These are phyloP conservation scores for Platycercus adscitus DNA, from an alignment of 2,113 vertebrate species.

Conservation along the genomic window DNA sequence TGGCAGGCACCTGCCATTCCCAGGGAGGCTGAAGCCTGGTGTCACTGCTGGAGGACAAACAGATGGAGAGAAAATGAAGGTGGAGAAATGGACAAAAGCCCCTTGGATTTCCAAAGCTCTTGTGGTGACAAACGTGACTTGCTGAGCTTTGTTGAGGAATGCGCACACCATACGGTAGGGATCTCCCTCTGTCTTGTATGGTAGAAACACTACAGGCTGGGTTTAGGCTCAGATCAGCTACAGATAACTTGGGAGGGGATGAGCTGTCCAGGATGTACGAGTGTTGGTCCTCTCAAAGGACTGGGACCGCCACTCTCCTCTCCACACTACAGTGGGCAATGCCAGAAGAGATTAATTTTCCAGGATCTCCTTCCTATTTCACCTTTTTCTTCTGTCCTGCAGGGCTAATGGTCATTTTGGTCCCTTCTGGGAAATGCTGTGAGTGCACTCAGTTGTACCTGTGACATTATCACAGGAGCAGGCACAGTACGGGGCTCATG, in stretches of 20 bases:
- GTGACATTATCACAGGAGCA: not conserved
- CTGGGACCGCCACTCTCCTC: not conserved
- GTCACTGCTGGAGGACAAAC: not conserved
- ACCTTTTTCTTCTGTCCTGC: accelerated
- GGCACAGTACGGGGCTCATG: not conserved
- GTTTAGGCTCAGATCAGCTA: not conserved
- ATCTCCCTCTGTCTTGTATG: accelerated
- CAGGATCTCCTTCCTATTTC: not conserved
- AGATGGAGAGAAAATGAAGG: not conserved
- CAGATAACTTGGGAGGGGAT: accelerated
- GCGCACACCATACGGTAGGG: accelerated
- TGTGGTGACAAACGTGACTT: accelerated
- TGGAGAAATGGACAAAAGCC: not conserved
- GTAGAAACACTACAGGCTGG: not conserved
- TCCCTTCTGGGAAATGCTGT: not conserved
- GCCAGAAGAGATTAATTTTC: not conserved
- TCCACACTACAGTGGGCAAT: accelerated
- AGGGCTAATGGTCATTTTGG: not conserved
- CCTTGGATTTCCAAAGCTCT: not conserved
- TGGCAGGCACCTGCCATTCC: not conserved
- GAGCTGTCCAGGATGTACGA: accelerated
- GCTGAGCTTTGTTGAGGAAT: not conserved
- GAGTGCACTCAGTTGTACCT: accelerated
- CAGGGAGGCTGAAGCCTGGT: not conserved
- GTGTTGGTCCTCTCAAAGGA: not conserved